Evolutionary conservation across 2,888 invertebrate genomes (phyloP).

Genomic region (Sisyra nigra): DNA sequence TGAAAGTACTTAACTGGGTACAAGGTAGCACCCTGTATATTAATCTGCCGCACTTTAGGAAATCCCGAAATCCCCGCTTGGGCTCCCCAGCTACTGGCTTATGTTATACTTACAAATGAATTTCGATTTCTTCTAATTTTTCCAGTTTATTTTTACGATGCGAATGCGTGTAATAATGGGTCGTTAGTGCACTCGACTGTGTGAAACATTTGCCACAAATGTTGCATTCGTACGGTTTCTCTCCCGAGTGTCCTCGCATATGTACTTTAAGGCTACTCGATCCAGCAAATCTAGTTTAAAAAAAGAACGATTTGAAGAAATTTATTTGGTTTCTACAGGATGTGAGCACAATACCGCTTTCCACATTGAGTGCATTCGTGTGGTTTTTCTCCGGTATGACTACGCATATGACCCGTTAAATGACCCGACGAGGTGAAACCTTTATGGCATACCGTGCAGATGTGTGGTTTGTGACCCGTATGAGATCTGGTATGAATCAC

Average conservation of each 20-base stretch:
- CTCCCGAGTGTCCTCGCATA: slow-evolving; percentile 22
- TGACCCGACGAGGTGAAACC: slow-evolving; percentile 27
- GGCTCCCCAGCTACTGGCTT: too few relatives aligned
- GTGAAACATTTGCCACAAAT: slow-evolving; percentile 23
- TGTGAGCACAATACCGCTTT: slow-evolving; percentile 20
- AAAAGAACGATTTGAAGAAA: too few relatives aligned
- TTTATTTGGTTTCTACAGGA: not conserved
- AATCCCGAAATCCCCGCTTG: too few relatives aligned
- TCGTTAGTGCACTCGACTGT: slow-evolving; percentile 19
- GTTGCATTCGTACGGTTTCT: slow-evolving; percentile 22
- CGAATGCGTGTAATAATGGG: slow-evolving; percentile 19
- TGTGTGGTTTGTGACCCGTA: slow-evolving; percentile 26
- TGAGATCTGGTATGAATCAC: slow-evolving; percentile 26
- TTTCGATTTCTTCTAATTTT: too few relatives aligned
- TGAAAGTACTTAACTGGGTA: too few relatives aligned
- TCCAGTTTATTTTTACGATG: slow-evolving; percentile 13
- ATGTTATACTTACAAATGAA: too few relatives aligned
- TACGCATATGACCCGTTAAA: slow-evolving; percentile 26
- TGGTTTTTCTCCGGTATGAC: slow-evolving; percentile 27
- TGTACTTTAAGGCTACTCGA: slow-evolving; percentile 25
- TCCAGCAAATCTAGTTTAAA: slow-evolving; percentile 22
- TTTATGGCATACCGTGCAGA: slow-evolving; percentile 24
- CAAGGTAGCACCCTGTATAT: too few relatives aligned
- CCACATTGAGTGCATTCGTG: slow-evolving; percentile 24
- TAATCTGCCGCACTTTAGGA: too few relatives aligned